phyloP scores from a whole-genome alignment of 2,797 vertebrate genomes.

The Oceanodroma leucorhoa region DNA sequence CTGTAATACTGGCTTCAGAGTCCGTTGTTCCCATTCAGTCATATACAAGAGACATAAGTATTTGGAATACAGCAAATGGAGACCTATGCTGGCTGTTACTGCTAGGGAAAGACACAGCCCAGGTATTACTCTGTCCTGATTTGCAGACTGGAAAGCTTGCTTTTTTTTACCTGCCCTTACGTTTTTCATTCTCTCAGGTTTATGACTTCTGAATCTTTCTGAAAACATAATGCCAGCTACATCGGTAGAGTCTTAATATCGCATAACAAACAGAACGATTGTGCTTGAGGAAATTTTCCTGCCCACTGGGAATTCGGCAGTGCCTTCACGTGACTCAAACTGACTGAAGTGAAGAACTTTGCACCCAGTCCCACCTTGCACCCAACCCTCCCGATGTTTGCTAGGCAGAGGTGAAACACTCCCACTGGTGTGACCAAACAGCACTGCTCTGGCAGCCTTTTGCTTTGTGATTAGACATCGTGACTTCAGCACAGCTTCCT shows the following conservation, averaged over 20 bases:
- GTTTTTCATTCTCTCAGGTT: not conserved
- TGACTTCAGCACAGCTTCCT: not conserved
- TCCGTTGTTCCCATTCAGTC: not conserved
- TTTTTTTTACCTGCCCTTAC: not conserved
- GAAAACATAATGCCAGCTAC: not conserved
- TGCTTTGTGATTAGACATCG: not conserved
- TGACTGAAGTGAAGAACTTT: not conserved
- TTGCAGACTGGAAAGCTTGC: not conserved
- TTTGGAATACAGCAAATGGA: not conserved
- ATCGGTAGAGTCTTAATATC: not conserved
- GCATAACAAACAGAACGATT: not conserved
- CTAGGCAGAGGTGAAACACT: not conserved
- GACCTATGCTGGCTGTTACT: not conserved
- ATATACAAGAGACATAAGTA: not conserved
- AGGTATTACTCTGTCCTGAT: not conserved
- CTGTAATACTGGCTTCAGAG: not conserved
- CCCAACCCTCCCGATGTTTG: rapidly evolving
- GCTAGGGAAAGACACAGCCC: not conserved
- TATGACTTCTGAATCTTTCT: not conserved
- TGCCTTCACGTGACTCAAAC: not conserved
- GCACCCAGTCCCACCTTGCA: not conserved
- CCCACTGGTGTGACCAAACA: not conserved
- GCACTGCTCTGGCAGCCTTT: rapidly evolving
- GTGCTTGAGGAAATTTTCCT: not conserved
- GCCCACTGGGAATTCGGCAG: not conserved